A percentile compares a stretch with the other conserved stretches of the same genome.
Evolutionary conservation across 2,113 vertebrate species (phyloP).

Genomic region (Antigone vipio): DNA sequence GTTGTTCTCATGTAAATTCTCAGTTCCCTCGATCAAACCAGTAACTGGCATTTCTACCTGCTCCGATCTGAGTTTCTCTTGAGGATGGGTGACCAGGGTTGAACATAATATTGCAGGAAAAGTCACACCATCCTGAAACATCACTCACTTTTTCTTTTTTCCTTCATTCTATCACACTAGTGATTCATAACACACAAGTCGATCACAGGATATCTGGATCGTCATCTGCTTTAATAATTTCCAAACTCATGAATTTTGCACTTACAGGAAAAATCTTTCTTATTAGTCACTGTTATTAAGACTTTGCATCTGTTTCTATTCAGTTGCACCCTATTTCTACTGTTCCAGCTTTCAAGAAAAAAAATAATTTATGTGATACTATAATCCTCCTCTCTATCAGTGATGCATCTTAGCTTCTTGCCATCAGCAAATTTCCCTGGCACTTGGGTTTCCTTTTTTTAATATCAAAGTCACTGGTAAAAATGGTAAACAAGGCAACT

Average conservation of each 20-base stretch:
- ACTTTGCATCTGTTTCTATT: not conserved
- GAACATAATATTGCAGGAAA: not conserved
- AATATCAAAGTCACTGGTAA: not conserved
- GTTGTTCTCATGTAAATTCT: not conserved
- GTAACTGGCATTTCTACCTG: not conserved
- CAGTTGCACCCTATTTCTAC: not conserved
- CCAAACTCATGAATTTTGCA: not conserved
- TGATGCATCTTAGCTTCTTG: not conserved
- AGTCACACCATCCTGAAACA: not conserved
- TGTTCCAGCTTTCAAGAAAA: not conserved
- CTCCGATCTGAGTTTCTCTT: not conserved
- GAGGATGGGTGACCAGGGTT: not conserved
- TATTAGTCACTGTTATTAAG: not conserved
- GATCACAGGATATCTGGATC: too few species aligned
- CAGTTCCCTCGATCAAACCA: not conserved
- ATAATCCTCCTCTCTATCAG: not conserved
- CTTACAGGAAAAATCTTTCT: not conserved
- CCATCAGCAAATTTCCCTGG: not conserved
- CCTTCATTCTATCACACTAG: not conserved
- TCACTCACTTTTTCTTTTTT: not conserved
- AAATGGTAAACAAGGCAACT: not conserved
- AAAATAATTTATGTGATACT: not conserved
- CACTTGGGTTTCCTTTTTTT: not conserved
- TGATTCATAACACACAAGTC: not conserved
- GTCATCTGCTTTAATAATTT: not conserved